phyloP scores from a whole-genome alignment of 2,797 vertebrate species.

The Florisuga fusca region DNA sequence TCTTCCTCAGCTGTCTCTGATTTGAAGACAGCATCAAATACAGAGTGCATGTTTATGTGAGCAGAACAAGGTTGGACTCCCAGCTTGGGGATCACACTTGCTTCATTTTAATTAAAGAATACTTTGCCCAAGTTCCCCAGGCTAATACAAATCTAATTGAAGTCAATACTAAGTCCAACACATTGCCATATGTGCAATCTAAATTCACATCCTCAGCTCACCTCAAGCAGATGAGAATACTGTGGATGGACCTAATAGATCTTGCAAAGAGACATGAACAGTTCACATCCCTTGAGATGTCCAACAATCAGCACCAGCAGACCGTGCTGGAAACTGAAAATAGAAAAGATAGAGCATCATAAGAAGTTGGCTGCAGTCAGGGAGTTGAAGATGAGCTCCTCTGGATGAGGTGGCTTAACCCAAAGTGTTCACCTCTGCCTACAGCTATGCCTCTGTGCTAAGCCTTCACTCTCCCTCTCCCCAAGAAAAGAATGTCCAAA shows the following conservation, averaged over 20 bases:
- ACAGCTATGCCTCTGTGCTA: neutral
- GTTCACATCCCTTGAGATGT: neutral
- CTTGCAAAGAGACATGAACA: neutral
- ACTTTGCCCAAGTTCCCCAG: neutral
- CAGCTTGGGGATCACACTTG: neutral
- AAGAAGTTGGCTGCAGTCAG: neutral
- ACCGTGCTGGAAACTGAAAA: neutral
- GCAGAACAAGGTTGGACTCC: neutral
- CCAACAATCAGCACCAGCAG: neutral
- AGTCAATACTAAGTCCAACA: slow-evolving; percentile 28
- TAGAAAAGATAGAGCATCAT: neutral
- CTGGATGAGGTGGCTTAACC: neutral
- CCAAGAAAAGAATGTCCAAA: neutral
- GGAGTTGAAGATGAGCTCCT: neutral
- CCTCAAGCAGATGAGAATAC: neutral
- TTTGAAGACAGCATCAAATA: slow-evolving; percentile 8
- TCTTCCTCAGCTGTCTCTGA: neutral
- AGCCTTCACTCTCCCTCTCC: fast-evolving
- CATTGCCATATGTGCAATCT: neutral
- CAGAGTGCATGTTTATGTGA: neutral
- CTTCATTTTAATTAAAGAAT: slow-evolving; percentile 58
- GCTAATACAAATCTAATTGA: slow-evolving; percentile 46
- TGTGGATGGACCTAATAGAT: neutral
- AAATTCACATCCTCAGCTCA: neutral
- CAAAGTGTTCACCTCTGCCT: fast-evolving